Evolutionary conservation across 2,797 vertebrate genomes (phyloP), one percentile per base, ranked within the genome.

Genomic region (Geotrypetes seraphini): DNA sequence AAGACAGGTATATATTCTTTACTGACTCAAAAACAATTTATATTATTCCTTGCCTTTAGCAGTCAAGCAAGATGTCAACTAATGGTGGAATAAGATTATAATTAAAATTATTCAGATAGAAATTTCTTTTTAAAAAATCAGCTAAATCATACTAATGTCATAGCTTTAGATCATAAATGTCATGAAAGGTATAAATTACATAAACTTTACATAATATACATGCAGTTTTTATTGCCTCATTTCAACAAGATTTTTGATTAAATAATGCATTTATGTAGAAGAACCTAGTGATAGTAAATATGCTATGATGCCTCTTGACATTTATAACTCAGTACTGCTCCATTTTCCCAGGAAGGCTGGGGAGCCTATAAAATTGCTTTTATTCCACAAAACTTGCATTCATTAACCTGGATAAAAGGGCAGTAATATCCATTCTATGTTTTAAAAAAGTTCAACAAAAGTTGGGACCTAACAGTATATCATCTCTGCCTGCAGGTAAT

Each of bases 231-330:
- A 50, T 47, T 49, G 42, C 47, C 47, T 71, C 33, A 31, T 56
- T 64, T 64, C 41, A 59, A 39, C 14, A 31, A 33, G 40, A 48
- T 33, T 51, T 66, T 57, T 66, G 52, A 73, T 66, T 68, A 66
- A 63, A 61, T 57, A 54, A 50, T 60, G 20, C 33, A 60, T 61
- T 69, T 59, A 53, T 28, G 33, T 36, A 65, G 36, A 12, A 15
- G 36, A 61, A 60, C 31, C 42, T 35, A 40, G 32, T 32, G 35
- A 55, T 35, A 40, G 32, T 32, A 35, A 55, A 44, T 54, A 63
- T 65, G 62, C 63, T 53, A 53, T 34, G 28, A 47, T 10, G 4
- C 33, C 13, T 5, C 19, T 43, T 50, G 36, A 46, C 11, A 30
- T 48, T 58, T 55, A 32, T 53, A 49, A 43, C 39, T 39, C 2